phyloP scores from a whole-genome alignment of 2,888 invertebrate genomes.

The Listrodromus nycthemerus region DNA sequence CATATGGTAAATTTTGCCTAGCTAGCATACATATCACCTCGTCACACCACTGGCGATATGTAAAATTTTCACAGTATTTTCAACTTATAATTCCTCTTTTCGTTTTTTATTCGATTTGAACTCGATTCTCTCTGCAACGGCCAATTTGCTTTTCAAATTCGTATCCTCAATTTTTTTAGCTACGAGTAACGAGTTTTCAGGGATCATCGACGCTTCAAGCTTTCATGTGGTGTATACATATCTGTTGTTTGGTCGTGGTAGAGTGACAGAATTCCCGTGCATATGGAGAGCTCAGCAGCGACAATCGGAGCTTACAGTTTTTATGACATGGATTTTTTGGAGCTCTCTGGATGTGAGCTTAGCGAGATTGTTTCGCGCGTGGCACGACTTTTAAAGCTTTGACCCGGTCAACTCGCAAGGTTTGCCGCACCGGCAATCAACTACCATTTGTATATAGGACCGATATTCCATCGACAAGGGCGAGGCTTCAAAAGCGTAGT shows the following conservation, averaged over 20 bases:
- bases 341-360: conserved; percentile 59
- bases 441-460: conserved; percentile 35
- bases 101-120: too few species aligned
- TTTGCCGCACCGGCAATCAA: conserved; percentile 3
- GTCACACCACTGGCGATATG: too few species aligned
- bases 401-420: conserved; percentile 21
- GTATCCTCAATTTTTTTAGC: neutral
- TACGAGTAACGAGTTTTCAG: too few species aligned
- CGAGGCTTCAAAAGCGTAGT: conserved; percentile 4
- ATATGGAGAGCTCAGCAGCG: conserved; percentile 17
- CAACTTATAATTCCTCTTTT: too few species aligned
- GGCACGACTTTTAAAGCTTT: conserved; percentile 48
- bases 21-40: too few species aligned
- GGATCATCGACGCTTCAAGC: neutral
- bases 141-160: neutral
- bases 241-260: conserved; percentile 5
- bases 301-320: conserved; percentile 48
- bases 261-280: conserved; percentile 39
- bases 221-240: conserved; percentile 1
- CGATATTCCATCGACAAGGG: conserved; percentile 32
- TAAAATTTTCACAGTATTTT: too few species aligned
- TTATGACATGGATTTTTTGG: conserved; percentile 50
- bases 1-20: too few species aligned
- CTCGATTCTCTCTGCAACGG: neutral
- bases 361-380: conserved; percentile 45